Base-by-base conservation (phyloP, 2,797 vertebrate species). In the Ptychadena robeensis region DNA sequence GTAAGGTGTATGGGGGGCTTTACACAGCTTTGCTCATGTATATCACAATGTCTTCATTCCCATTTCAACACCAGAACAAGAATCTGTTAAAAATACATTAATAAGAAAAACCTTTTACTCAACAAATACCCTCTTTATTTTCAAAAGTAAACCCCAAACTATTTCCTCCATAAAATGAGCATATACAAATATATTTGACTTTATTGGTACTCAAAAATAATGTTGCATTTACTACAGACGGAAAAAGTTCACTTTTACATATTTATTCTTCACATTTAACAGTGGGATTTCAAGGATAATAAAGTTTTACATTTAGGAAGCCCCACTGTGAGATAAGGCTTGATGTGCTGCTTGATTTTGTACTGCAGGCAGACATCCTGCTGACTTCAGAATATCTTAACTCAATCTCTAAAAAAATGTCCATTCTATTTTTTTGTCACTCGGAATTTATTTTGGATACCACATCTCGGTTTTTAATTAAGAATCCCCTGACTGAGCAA, bases 261-360 rank as follows among this genome's bases (percentile, higher is more conserved):
- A 85, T 85, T 80, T 85, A 85, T 76, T 76, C 72, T 85, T 64
- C 72, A 25, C 83, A 81, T 80, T 80, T 80, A 80, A 59, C 83
- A 76, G 82, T 80, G 71, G 83, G 83, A 85, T 76, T 85, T 85
- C 78, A 81, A 85, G 83, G 82, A 85, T 85, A 85, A 85, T 85
- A 81, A 85, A 85, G 78, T 85, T 85, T 85, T 76, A 74, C 83
- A 85, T 85, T 85, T 85, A 80, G 66, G 78, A 66, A 70, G 32
- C 80, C 83, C 72, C 70, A 72, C 83, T 80, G 83, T 71, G 83
- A 80, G 78, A 37, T 66, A 71, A 85, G 83, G 57, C 78, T 80
- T 63, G 72, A 85, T 76, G 82, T 75, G 75, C 68, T 80, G 72
- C 83, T 85, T 85, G 78, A 85, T 80, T 76, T 76, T 76, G 71